phyloP scores from a whole-genome alignment of 1,140 invertebrate species.

The Brachionus manjavacas region DNA sequence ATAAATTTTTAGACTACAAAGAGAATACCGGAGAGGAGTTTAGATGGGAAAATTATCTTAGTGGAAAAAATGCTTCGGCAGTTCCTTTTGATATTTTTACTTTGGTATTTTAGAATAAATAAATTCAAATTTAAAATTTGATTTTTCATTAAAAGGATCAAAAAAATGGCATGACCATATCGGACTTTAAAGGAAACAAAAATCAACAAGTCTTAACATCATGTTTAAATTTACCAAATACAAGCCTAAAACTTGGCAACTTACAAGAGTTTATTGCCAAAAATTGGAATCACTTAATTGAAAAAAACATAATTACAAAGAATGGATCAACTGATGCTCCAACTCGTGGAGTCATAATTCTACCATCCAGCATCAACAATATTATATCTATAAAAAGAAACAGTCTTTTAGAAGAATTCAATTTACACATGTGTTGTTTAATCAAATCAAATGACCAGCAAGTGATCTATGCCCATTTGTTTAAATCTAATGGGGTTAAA shows the following conservation, averaged over 20 bases:
- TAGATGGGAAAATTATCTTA: constrained; percentile 3
- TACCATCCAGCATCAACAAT: neutral
- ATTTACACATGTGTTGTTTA: neutral
- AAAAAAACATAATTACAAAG: neutral
- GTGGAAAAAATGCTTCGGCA: neutral
- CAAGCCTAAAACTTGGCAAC: neutral
- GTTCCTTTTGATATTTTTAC: constrained; percentile 27
- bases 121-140: neutral
- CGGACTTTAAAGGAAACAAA: neutral
- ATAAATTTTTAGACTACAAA: neutral
- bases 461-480: neutral
- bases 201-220: neutral
- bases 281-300: constrained; percentile 1
- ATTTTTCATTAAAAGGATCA: neutral
- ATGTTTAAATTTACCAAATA: neutral
- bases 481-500: neutral
- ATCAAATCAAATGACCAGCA: neutral
- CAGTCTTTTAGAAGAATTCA: neutral
- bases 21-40: neutral
- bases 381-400: neutral
- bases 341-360: neutral
- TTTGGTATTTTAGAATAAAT: neutral
- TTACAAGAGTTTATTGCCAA: neutral
- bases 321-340: neutral
- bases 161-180: neutral